Evolutionary conservation across 2,113 vertebrate species (phyloP).

Genomic region (Macquaria australasica): DNA sequence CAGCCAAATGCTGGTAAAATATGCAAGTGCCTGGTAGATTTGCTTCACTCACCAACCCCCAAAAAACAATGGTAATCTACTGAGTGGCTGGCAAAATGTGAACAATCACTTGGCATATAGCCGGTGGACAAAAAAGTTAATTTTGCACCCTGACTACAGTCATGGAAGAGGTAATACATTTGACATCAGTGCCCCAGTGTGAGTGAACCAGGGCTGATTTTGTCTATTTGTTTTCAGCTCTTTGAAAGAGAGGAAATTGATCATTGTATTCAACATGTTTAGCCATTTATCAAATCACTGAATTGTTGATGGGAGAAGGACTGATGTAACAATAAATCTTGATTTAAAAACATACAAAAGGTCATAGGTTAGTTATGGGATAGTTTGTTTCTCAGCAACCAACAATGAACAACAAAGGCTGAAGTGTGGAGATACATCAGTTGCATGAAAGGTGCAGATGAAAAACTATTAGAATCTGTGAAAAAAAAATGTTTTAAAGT

Average conservation of each 20-base stretch:
- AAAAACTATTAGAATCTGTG: neutral
- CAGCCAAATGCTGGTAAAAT: no score
- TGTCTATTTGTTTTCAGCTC: neutral
- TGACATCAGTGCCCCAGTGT: neutral
- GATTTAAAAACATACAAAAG: neutral
- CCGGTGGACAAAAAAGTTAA: no score
- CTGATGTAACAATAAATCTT: neutral
- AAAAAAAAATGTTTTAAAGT: neutral
- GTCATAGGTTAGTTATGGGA: neutral
- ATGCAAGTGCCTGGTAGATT: no score
- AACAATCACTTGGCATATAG: no score
- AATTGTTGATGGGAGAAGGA: neutral
- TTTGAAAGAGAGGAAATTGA: neutral
- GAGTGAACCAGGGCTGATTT: neutral
- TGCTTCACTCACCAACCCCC: no score
- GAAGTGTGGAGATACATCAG: neutral
- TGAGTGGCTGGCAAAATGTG: no score
- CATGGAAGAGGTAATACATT: neutral
- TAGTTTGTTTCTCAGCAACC: neutral
- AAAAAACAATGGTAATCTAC: no score
- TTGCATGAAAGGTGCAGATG: neutral
- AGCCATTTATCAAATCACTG: neutral
- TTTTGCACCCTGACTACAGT: neutral
- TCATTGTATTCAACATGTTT: neutral
- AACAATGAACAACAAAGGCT: neutral